phyloP scores from a whole-genome alignment of 1,140 invertebrate species.

The Drosophila tropicalis region DNA sequence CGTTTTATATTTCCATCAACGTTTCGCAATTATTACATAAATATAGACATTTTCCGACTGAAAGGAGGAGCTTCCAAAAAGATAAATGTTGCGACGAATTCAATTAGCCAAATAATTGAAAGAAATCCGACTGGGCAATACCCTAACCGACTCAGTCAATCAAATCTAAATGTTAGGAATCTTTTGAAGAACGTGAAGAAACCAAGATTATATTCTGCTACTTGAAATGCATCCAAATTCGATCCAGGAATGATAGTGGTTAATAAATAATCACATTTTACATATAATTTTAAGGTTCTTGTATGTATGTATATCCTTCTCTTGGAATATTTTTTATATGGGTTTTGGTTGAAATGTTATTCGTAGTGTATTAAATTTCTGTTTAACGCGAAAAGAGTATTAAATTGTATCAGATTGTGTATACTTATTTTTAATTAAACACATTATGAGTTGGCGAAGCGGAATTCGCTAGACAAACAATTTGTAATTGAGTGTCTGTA shows the following conservation, averaged over 20 bases:
- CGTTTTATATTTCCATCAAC: conserved; percentile 8
- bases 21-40: conserved; percentile 7
- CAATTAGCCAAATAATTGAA: background rate
- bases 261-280: too few relatives aligned
- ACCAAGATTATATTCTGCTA: too few relatives aligned
- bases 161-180: too few relatives aligned
- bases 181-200: too few relatives aligned
- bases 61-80: background rate
- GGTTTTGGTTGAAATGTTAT: background rate
- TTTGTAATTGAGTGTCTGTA: conserved; percentile 37
- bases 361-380: background rate
- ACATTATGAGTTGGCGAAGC: conserved; percentile 49
- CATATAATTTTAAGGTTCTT: too few relatives aligned
- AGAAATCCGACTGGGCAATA: background rate
- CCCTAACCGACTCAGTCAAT: too few relatives aligned
- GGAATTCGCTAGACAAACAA: conserved; percentile 47
- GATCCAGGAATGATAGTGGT: too few relatives aligned
- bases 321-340: background rate
- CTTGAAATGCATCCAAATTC: too few relatives aligned
- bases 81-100: conserved; percentile 1
- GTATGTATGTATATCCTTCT: too few relatives aligned
- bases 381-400: conserved; percentile 4
- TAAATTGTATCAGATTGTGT: conserved; percentile 6
- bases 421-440: conserved; percentile 56
- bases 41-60: conserved; percentile 5